These are phyloP conservation scores for Andrena cerasifolii DNA, from an alignment of 1,140 invertebrate species.

Conservation along the genomic window DNA sequence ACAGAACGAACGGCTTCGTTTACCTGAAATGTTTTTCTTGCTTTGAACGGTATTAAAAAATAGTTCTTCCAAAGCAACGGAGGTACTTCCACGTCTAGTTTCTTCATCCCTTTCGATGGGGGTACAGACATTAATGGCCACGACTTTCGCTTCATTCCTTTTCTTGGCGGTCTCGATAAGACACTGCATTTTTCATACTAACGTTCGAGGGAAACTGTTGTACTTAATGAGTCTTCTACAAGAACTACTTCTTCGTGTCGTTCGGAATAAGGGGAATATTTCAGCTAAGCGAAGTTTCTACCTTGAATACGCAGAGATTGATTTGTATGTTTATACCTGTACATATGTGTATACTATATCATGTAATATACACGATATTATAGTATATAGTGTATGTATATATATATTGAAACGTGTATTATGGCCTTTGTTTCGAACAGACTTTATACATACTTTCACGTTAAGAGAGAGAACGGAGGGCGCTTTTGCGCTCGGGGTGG, in stretches of 20 bases:
- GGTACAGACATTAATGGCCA: neutral
- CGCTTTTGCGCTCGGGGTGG: constrained; percentile 30
- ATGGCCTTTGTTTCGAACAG: constrained; percentile 46
- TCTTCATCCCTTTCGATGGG: too few relatives aligned
- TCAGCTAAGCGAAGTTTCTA: neutral
- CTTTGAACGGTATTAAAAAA: neutral
- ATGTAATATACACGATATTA: constrained; percentile 52
- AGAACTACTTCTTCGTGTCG: neutral
- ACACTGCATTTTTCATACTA: too few relatives aligned
- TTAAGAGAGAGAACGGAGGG: neutral
- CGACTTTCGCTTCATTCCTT: neutral
- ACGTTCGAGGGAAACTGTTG: too few relatives aligned
- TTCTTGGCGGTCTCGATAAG: too few relatives aligned
- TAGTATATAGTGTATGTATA: constrained; percentile 50
- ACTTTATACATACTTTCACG: constrained; percentile 31
- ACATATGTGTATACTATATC: constrained; percentile 54
- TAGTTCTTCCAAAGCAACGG: neutral
- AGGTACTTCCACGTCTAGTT: too few relatives aligned
- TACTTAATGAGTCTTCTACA: neutral
- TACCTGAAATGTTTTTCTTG: neutral
- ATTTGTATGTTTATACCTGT: constrained; percentile 55
- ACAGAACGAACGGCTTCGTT: constrained; percentile 4
- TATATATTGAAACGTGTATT: constrained; percentile 36
- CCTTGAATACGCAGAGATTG: constrained; percentile 28
- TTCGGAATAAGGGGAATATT: neutral